Conservation (phyloP, 37 sponge, comb jelly and placozoan genomes). For the Ianthella basta region DNA sequence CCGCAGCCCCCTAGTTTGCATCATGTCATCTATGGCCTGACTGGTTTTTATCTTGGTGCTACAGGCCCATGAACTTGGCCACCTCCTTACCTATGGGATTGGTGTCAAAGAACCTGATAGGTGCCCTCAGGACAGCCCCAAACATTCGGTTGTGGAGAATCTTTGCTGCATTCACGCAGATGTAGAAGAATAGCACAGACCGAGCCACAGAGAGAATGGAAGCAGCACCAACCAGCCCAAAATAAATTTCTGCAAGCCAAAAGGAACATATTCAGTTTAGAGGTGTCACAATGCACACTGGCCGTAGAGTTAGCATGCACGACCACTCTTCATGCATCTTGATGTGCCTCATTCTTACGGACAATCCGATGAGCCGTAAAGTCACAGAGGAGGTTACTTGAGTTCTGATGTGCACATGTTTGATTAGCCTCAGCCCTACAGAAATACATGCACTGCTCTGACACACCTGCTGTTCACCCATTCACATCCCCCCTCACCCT, state of each 20-base stretch:
- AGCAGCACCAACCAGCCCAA: conserved; percentile 15
- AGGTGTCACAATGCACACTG: too few species aligned
- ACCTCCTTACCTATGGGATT: conserved; percentile 80
- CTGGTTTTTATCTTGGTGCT: too few species aligned
- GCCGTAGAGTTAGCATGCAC: too few species aligned
- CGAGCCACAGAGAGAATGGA: conserved; percentile 46
- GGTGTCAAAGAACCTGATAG: conserved; percentile 82
- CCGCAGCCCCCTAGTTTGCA: too few species aligned
- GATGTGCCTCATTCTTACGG: conserved; percentile 33
- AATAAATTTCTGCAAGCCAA: conserved; percentile 35
- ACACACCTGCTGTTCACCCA: too few species aligned
- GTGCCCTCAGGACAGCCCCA: conserved; percentile 58
- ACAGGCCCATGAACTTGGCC: too few species aligned
- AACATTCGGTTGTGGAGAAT: conserved; percentile 75
- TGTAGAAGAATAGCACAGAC: conserved; percentile 25
- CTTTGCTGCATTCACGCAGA: conserved; percentile 59
- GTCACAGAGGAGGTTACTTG: background rate
- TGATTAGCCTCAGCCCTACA: background rate
- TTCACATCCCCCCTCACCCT: too few species aligned
- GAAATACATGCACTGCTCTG: too few species aligned
- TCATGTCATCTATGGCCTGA: too few species aligned
- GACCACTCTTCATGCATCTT: too few species aligned
- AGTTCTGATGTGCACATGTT: background rate
- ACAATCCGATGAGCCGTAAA: background rate
- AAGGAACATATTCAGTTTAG: too few species aligned